phyloP scores from a whole-genome alignment of 2,888 invertebrate species.

The Aleiodes testaceus region DNA sequence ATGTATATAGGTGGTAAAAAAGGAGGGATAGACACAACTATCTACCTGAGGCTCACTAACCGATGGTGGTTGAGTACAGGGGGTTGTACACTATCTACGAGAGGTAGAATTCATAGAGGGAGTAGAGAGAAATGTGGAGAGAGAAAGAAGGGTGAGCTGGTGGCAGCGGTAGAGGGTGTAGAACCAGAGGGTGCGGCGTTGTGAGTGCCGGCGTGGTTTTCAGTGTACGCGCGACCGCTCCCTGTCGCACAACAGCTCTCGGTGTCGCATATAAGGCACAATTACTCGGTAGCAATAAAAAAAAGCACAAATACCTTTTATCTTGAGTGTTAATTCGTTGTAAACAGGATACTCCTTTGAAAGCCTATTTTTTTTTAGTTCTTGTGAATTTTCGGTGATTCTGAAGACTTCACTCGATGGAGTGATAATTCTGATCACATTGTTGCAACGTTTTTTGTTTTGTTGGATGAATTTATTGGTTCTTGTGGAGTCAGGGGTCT shows the following conservation, averaged over 20 bases:
- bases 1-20: slow-evolving; percentile 16
- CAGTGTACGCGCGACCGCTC: slow-evolving; percentile 72
- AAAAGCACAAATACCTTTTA: neutral
- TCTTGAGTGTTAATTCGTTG: neutral
- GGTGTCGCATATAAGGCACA: slow-evolving; percentile 8
- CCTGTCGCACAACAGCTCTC: slow-evolving; percentile 64
- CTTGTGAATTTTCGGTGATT: too few species aligned
- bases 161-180: slow-evolving; percentile 47
- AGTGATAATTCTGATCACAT: too few species aligned
- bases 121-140: slow-evolving; percentile 4
- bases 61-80: slow-evolving; percentile 29
- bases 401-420: too few species aligned
- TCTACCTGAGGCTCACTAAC: slow-evolving; percentile 8
- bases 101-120: slow-evolving; percentile 9
- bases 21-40: slow-evolving; percentile 13
- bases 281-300: neutral
- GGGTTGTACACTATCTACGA: slow-evolving; percentile 31
- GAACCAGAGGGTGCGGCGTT: slow-evolving; percentile 52
- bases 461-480: neutral
- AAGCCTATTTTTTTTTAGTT: too few species aligned
- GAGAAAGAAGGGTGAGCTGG: slow-evolving; percentile 35
- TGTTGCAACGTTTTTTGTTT: neutral
- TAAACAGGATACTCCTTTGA: too few species aligned
- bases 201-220: slow-evolving; percentile 61
- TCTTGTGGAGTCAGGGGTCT: neutral